Evolutionary conservation across 1,140 invertebrate genomes (phyloP), one percentile per base, ranked within the genome.

Genomic region (Prorops nasuta): DNA sequence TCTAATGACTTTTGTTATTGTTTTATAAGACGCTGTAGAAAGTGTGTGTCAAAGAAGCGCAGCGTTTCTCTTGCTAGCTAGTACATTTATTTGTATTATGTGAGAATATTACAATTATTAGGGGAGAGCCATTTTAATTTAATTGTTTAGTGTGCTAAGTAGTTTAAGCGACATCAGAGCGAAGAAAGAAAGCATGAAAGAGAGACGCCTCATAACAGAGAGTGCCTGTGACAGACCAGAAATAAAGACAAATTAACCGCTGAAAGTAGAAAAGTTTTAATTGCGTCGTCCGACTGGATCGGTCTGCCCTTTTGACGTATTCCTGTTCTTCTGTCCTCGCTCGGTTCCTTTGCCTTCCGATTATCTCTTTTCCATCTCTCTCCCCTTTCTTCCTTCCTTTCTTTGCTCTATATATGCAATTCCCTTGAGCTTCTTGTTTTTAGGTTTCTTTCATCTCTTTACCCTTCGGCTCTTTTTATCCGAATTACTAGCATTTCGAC

Each of bases 241-340:
- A 67, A 68, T 64, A 71, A 69, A 72, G 64, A 68, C 57, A 71
- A 67, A 72, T 72, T 69, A 68, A 68, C 58, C 47, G 51, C 37
- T 15, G 50, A 46, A 64, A 72, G 69, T 71, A 63, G 68, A 63
- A 69, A 73, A 74, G 63, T 73, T 76, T 72, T 72, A 73, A 73
- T 76, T 74, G 63, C 66, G 56, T 74, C 61, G 54, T 60, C 49
- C 53, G 40, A 38, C n/a, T 45, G 21, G 44, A 19, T 40, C 32
- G 32, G 36, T 35, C 43, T 34, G 41, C 51, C 51, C 58, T n/a
- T 54, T 56, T 57, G 60, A 50, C 38, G 35, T 18, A 17, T 6
- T n/a, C n/a, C n/a, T n/a, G n/a, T n/a, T n/a, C n/a, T n/a, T n/a
- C n/a, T n/a, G n/a, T n/a, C n/a, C n/a, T n/a, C 21, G 22, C 34